Conservation (phyloP, 2,888 invertebrate genomes). For the Melanotus villosus region DNA sequence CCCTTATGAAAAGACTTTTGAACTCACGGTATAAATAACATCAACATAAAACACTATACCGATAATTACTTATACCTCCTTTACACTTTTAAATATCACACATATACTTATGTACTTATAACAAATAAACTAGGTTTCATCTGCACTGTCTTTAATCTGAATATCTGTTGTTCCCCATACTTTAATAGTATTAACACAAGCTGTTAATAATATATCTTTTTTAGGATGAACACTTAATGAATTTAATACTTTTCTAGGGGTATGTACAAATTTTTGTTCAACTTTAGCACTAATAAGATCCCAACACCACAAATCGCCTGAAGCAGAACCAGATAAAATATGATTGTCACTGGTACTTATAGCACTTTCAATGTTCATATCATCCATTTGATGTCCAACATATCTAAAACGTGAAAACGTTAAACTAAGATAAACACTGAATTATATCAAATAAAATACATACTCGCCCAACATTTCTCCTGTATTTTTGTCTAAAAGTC, state of each 20-base stretch:
- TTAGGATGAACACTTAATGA: slow-evolving; percentile 88
- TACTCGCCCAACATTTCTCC: slow-evolving; percentile 83
- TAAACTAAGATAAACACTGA: not conserved
- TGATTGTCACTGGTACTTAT: slow-evolving; percentile 88
- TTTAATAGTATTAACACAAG: slow-evolving; percentile 80
- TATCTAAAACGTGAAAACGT: too few relatives aligned
- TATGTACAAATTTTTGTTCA: slow-evolving; percentile 70
- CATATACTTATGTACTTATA: too few relatives aligned
- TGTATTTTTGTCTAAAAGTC: slow-evolving; percentile 89
- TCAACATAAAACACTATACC: too few relatives aligned
- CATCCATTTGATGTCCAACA: slow-evolving; percentile 85
- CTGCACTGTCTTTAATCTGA: not conserved
- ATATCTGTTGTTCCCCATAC: slow-evolving; percentile 73
- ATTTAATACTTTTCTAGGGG: slow-evolving; percentile 76
- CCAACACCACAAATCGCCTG: slow-evolving; percentile 90
- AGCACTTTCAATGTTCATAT: slow-evolving; percentile 90
- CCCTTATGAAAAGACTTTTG: too few relatives aligned
- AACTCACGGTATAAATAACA: too few relatives aligned
- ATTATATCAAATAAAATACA: slow-evolving; percentile 51
- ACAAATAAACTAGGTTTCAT: too few relatives aligned
- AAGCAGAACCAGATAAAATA: slow-evolving; percentile 91
- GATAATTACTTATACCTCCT: too few relatives aligned
- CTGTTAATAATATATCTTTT: slow-evolving; percentile 79
- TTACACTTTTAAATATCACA: too few relatives aligned
- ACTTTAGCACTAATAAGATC: slow-evolving; percentile 86